Base-by-base conservation (phyloP, 2,888 invertebrate species). In the Tenthredo amoena region DNA sequence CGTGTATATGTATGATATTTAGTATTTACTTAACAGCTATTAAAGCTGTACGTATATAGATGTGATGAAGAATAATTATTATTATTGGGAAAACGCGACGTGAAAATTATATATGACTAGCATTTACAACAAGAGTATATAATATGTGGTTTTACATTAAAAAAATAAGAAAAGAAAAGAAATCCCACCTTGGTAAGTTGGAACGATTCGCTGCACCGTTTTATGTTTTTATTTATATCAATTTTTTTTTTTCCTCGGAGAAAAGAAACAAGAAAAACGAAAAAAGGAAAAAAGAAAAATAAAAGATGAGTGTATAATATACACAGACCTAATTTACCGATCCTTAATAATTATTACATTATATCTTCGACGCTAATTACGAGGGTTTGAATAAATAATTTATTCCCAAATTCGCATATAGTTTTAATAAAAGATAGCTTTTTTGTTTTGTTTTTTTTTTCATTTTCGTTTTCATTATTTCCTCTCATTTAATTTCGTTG, bases 51-150 rank as follows among this genome's bases (percentile, higher is more conserved):
- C 58, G 72, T 50, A 26, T 26, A 77, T 79, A 81, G 47, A 47
- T 55, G 12, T 43, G 43, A 74, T 31, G 6, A n/a, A 76, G 65
- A 77, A 37, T 81, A n/a, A 37, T 74, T 31, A 47, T 85, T 43
- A 47, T 85, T 58, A 74, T 58, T 37, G 55, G 40, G 74, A 55
- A 85, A 71, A 85, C 71, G 72, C 87, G 87, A 86, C 55, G 88
- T 88, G 88, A 87, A 88, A 83, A 89, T 88, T 87, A 88, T 89
- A 88, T 89, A 89, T 92, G 92, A 92, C 92, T 92, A 92, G 92
- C 90, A 92, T 92, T 91, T 90, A 91, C 89, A 89, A 89, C 90
- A 89, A 89, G 82, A 86, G 84, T 82, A 86, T 74, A 81, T 77
- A 86, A 76, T 31, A 47, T 76, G 40, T 55, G 7, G 55, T 37